Evolutionary conservation across 2,113 vertebrate species (phyloP).

Genomic region (Zosterops lateralis): DNA sequence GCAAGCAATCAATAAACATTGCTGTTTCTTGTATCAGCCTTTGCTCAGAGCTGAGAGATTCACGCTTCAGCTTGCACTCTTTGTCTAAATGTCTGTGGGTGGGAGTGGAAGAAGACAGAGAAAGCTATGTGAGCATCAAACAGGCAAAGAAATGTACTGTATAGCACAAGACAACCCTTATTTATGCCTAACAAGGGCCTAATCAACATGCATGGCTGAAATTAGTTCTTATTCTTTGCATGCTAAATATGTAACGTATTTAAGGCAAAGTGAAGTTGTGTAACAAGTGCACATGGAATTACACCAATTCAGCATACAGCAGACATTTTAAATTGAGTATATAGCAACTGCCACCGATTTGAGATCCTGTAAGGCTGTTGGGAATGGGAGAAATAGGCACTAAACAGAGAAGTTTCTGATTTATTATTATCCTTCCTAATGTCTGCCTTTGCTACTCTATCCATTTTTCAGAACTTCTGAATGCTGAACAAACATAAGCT

Average conservation of each 20-base stretch:
- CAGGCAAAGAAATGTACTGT: not conserved
- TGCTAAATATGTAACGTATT: not conserved
- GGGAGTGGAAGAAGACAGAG: not conserved
- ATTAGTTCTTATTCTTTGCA: conserved; percentile 43
- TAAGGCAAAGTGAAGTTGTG: not conserved
- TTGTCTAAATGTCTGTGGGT: not conserved
- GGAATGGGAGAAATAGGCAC: not conserved
- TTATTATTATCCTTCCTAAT: not conserved
- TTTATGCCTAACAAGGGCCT: conserved; percentile 48
- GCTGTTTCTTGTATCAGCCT: not conserved
- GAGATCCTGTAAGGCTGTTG: not conserved
- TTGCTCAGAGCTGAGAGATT: not conserved
- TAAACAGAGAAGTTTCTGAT: not conserved
- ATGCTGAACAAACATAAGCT: not conserved
- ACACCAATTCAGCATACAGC: not conserved
- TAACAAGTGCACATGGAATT: conserved; percentile 3
- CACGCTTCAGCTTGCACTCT: not conserved
- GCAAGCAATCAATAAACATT: not conserved
- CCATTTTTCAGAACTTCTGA: not conserved
- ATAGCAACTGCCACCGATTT: not conserved
- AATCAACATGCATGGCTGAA: conserved; percentile 40
- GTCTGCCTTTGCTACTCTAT: not conserved
- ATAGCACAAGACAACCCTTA: conserved; percentile 13
- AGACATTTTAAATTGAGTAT: not conserved
- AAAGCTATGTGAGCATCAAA: not conserved